Evolutionary conservation across 2,888 invertebrate species (phyloP), one percentile per base, ranked within the genome.

Genomic region (Nemurella pictetii): DNA sequence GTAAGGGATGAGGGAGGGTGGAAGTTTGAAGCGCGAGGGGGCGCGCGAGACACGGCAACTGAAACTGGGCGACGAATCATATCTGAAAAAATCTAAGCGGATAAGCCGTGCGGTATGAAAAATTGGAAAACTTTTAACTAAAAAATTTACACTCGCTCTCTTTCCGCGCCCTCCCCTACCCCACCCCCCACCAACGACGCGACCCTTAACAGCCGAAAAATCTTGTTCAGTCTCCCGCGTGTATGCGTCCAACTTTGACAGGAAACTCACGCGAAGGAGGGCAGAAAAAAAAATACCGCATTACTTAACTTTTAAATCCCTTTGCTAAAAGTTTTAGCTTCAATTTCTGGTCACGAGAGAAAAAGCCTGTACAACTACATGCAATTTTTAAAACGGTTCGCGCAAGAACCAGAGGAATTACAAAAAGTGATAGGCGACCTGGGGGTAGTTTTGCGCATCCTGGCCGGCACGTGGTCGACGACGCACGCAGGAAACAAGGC

Each of bases 61-160:
- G 28, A 72, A 82, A 72, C 82, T 36, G 55, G 82, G 82, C 82
- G 55, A 72, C 72, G 29, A 82, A 26, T 72, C 82, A 82, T 82
- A 72, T 82, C 26, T 28, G 55, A 27, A 72, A 81, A 74, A 83
- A 74, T 85, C 35, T 85, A 84, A 84, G 85, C 83, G 81, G 84
- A 85, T 85, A 85, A 85, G 83, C 85, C 81, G 80, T 81, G 35
- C 55, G 74, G 81, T 85, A 85, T 85, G 85, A 85, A 85, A 85
- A 85, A 85, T 85, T 85, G 85, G 85, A 85, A 85, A 85, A 85
- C 74, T 85, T 85, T 80, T 82, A 82, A 82, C 55, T 82, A 72
- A 55, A 55, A 82, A 55, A 82, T 82, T 82, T 82, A 82, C 82
- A 82, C 82, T 82, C 73, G 55, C 15, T 55, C 55, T 55, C 55